Evolutionary conservation across 2,113 vertebrate species (phyloP).

Genomic region (Silurus asotus): DNA sequence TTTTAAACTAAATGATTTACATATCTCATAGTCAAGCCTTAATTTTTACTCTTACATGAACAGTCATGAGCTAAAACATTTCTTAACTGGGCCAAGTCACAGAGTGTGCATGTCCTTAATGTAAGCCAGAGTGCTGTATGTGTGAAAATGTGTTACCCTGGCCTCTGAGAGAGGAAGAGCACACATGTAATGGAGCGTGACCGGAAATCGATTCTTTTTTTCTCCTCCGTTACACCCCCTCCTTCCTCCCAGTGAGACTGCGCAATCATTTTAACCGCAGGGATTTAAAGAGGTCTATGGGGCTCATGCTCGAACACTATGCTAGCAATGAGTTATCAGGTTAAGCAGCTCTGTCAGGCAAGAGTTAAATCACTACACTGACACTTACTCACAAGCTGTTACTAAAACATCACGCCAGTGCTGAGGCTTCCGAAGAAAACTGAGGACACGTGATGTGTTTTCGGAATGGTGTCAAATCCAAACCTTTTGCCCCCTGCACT

Average conservation of each 20-base stretch:
- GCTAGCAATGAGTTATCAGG: constrained; percentile 41
- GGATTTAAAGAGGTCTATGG: constrained; percentile 35
- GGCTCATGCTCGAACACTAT: constrained; percentile 1
- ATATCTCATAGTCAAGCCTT: too few species aligned
- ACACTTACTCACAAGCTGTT: constrained; percentile 34
- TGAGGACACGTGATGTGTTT: not conserved
- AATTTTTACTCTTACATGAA: not conserved
- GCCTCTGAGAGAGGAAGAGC: constrained; percentile 40
- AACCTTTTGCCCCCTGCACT: not conserved
- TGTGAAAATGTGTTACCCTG: constrained; percentile 38
- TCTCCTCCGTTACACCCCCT: constrained; percentile 26
- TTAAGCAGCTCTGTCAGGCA: constrained; percentile 38
- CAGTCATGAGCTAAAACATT: constrained; percentile 32
- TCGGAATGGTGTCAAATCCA: not conserved
- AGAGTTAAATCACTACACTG: constrained; percentile 38
- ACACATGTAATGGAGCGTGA: constrained; percentile 52
- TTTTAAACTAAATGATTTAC: too few species aligned
- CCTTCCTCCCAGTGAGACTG: constrained; percentile 12
- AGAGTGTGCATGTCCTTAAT: constrained; percentile 28
- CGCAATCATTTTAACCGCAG: constrained; percentile 17
- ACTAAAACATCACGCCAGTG: constrained; percentile 15
- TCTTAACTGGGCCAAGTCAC: constrained; percentile 12
- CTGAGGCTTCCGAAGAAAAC: constrained; percentile 16
- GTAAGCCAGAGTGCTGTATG: constrained; percentile 32
- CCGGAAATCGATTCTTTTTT: constrained; percentile 53